A percentile compares a stretch with the other conserved stretches of the same genome.
phyloP scores from a whole-genome alignment of 2,888 invertebrate genomes.

The Drosophila falleni region DNA sequence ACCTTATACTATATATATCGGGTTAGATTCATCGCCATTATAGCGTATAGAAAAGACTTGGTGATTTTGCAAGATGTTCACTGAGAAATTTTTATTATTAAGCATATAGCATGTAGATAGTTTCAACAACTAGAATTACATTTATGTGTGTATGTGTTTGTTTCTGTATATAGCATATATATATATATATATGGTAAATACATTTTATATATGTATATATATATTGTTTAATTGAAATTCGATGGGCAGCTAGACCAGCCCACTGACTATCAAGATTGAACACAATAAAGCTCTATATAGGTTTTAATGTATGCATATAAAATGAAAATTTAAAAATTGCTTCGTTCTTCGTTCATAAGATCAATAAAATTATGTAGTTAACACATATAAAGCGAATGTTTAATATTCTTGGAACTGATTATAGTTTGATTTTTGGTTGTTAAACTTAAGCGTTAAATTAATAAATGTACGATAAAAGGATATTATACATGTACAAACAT shows the following conservation, averaged over 20 bases:
- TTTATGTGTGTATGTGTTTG: slow-evolving; percentile 27
- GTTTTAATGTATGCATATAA: slow-evolving; percentile 35
- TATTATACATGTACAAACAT: no score
- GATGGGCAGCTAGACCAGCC: slow-evolving; percentile 21
- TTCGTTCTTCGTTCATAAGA: slow-evolving; percentile 7
- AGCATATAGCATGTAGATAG: slow-evolving; percentile 40
- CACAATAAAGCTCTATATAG: slow-evolving; percentile 76
- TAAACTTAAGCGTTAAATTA: slow-evolving; percentile 39
- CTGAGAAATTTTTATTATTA: slow-evolving; percentile 52
- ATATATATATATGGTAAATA: slow-evolving; percentile 5
- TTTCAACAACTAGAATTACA: slow-evolving; percentile 43
- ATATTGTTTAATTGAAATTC: slow-evolving; percentile 43
- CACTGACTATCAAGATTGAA: slow-evolving; percentile 61
- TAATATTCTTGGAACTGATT: slow-evolving; percentile 2
- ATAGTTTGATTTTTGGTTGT: slow-evolving; percentile 11
- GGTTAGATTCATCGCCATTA: not conserved
- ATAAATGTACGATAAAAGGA: slow-evolving; percentile 4
- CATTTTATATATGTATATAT: slow-evolving; percentile 17
- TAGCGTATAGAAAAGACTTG: not conserved
- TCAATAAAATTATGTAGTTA: slow-evolving; percentile 11
- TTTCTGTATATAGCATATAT: slow-evolving; percentile 15
- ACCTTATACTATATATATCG: not conserved
- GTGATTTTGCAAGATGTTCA: slow-evolving; percentile 14
- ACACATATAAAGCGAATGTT: slow-evolving; percentile 4
- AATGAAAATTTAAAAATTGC: slow-evolving; percentile 3